Base-by-base conservation (phyloP, 2,888 invertebrate species). In the Agrotis puta region DNA sequence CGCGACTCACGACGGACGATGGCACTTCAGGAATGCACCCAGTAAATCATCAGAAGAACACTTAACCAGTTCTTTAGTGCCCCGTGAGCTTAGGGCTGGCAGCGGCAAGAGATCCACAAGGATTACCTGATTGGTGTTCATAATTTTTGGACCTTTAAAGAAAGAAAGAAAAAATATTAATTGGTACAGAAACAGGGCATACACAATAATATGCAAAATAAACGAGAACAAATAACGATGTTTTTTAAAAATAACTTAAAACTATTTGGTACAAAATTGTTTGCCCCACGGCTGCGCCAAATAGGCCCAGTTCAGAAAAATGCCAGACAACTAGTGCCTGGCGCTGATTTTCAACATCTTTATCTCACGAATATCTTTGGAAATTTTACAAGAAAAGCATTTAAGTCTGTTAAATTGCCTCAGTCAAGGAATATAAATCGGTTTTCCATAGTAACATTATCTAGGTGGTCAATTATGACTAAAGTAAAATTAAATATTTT, bases 1-100 rank as follows among this genome's bases (percentile, higher is more conserved):
- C 64, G 74, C 79, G 70, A 79, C 50, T 59, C 70, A 61, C 69
- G 67, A 71, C 81, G 79, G 84, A 86, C 86, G 88, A 88, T 81
- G 88, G 90, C 90, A 88, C 91, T 90, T 84, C 82, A 88, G 87
- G 94, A 94, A 95, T 94, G 94, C 93, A 93, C 88, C 92, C 91
- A 94, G 91, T 95, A 94, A 95, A 94, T 95, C 94, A 94, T 94
- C 92, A 89, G 88, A 77, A 84, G 88, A 88, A 89, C 87, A 90
- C 88, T 94, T 94, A 94, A 94, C 92, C 89, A 91, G 88, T 91
- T 89, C 92, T 93, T 94, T 93, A 94, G 89, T 92, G 89, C 89
- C 82, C 82, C 78, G 78, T 68, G 63, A 64, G 56, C 79, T 62
- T 81, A 91, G 87, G 90, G 90, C 77, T 88, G 87, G 64, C 79